Evolutionary conservation across 2,113 vertebrate genomes (phyloP), one percentile per base, ranked within the genome.

Genomic region (Indri indri): DNA sequence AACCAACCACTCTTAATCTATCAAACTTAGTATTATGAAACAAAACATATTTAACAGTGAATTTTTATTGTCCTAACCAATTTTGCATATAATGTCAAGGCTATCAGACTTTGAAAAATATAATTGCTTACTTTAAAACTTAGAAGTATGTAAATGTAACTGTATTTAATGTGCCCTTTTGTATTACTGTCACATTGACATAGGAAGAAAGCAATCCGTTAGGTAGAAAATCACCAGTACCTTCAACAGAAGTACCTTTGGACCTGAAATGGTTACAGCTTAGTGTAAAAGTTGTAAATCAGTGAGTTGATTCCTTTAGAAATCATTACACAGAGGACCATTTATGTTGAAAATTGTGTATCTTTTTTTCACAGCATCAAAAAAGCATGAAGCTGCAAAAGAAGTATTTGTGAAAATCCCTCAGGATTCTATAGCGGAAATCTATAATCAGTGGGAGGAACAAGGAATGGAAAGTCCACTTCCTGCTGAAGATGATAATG

Each of bases 371-470:
- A 22, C 59, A 99, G 99, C 99, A 79, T 99, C 99, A 89, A 99
- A 99, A 98, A 99, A 99, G 96, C 99, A 99, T 0, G 99, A 99
- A 37, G 99, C 99, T 88, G 99, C 99, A 77, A 99, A 99, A 97
- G 99, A 99, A 32, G 99, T 99, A 42, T 99, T 99, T 96, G 99
- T 99, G 90, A 99, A 99, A 98, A 99, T 99, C 45, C 99, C 99
- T 0, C 99, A 99, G 65, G 99, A 99, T 95, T 99, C 99, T 0
- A 99, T 99, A 98, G 99, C 98, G 90, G 99, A 99, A 97, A 99
- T 99, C 65, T 99, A 99, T 98, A 99, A 98, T 93, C 99, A 99
- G 42, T 99, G 99, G 99, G 99, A 99, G 32, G 99, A 99, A 30
- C 98, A 99, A 65, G 99, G 99, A 93, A 99, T 99, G 99, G 99